These are phyloP conservation scores for Formicarius rufipectus DNA, from an alignment of 2,113 vertebrate species.

Conservation along the genomic window DNA sequence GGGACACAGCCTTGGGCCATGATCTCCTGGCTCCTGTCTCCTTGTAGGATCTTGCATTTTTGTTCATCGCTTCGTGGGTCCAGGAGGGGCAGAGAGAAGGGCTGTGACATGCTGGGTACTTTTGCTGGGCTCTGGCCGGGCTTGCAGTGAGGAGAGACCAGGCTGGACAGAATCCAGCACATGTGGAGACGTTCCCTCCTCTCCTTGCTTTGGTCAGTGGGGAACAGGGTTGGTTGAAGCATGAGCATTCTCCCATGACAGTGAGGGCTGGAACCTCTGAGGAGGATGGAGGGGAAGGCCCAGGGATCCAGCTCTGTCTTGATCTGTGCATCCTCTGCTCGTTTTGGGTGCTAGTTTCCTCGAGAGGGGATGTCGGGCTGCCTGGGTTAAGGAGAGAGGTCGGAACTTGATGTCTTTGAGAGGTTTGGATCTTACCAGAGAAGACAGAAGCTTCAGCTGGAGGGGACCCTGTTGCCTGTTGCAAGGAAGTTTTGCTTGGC, in stretches of 20 bases:
- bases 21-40: neutral
- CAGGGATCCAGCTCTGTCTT: neutral
- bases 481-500: neutral
- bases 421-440: neutral
- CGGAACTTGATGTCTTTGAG: neutral
- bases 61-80: neutral
- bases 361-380: neutral
- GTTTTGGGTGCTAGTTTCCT: neutral
- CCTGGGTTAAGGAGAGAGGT: neutral
- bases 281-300: neutral
- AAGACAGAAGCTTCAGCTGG: fast-evolving
- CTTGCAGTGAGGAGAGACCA: fast-evolving
- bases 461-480: neutral
- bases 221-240: neutral
- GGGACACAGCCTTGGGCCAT: neutral
- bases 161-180: neutral
- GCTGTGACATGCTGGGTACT: neutral
- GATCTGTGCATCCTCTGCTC: fast-evolving
- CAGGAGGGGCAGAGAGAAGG: neutral
- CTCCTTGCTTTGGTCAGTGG: fast-evolving
- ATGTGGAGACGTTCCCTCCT: neutral
- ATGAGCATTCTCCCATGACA: fast-evolving
- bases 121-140: neutral
- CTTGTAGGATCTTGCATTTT: neutral
- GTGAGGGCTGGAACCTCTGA: fast-evolving